Percentiles rank a stretch among this genome's conserved stretches.
Conservation (phyloP, 2,888 invertebrate genomes). For the Sphaeridia pumilis region DNA sequence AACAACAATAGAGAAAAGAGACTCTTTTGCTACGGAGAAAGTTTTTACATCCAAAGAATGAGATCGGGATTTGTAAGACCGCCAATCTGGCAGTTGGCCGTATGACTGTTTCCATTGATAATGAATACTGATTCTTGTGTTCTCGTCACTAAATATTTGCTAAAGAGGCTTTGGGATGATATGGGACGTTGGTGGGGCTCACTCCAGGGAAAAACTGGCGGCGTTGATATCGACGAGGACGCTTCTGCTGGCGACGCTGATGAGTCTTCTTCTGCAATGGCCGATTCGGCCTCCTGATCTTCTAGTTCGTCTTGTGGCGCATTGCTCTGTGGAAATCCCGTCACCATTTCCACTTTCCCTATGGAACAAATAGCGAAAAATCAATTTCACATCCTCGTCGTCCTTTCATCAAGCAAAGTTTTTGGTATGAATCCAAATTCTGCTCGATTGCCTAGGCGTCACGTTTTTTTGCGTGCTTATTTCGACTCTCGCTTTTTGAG, state of each 20-base stretch:
- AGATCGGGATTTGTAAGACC: constrained; percentile 42
- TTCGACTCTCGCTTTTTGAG: too few relatives aligned
- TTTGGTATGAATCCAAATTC: too few relatives aligned
- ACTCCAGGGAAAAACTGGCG: constrained; percentile 43
- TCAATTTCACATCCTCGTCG: too few relatives aligned
- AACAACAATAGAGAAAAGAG: background rate
- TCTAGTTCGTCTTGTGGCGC: background rate
- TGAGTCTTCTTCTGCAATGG: too few relatives aligned
- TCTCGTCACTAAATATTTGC: constrained; percentile 59
- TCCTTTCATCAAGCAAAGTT: too few relatives aligned
- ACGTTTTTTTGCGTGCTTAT: too few relatives aligned
- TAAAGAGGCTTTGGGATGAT: constrained; percentile 56
- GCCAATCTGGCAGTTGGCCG: constrained; percentile 62
- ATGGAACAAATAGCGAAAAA: constrained; percentile 18
- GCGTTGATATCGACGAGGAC: constrained; percentile 1
- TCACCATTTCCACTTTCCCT: constrained; percentile 65
- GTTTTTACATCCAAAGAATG: constrained; percentile 18
- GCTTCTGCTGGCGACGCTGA: too few relatives aligned
- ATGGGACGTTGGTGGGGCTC: constrained; percentile 53
- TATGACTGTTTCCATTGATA: constrained; percentile 56
- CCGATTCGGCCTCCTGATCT: background rate
- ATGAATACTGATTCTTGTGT: constrained; percentile 58
- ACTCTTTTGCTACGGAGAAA: background rate
- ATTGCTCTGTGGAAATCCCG: constrained; percentile 45
- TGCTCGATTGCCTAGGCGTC: too few relatives aligned